Conservation (phyloP, 2,888 invertebrate genomes). For the Diarsia rubi region DNA sequence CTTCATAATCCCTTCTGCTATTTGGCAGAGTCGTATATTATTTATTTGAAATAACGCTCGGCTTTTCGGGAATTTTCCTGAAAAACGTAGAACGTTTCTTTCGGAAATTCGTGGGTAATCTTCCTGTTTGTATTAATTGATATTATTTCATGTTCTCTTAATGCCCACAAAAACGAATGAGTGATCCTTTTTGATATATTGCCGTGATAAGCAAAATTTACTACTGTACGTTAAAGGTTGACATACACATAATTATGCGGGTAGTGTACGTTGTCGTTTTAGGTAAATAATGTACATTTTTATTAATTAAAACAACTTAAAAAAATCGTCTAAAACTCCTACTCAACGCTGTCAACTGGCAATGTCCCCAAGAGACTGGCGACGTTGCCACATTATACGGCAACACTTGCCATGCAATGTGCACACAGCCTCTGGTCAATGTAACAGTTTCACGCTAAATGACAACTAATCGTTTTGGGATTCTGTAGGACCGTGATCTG, state of each 20-base stretch:
- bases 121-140: not conserved
- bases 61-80: constrained; percentile 13
- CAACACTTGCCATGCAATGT: too few relatives aligned
- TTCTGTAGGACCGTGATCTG: too few relatives aligned
- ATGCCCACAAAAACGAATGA: constrained; percentile 11
- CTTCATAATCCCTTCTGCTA: constrained; percentile 54
- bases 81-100: constrained; percentile 19
- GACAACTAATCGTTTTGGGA: too few relatives aligned
- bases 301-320: not conserved
- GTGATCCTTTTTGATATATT: constrained; percentile 26
- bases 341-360: too few relatives aligned
- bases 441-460: too few relatives aligned
- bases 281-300: not conserved
- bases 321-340: too few relatives aligned
- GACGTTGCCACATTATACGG: too few relatives aligned
- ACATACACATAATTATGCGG: not conserved
- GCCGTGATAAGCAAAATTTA: constrained; percentile 8
- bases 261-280: not conserved
- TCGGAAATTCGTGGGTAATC: not conserved
- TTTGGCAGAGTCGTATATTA: constrained; percentile 33
- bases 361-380: too few relatives aligned
- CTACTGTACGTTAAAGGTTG: not conserved
- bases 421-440: too few relatives aligned
- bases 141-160: constrained; percentile 6
- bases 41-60: constrained; percentile 23